Evolutionary conservation across 2,113 vertebrate species (phyloP).

Genomic region (Oncorhynchus keta): DNA sequence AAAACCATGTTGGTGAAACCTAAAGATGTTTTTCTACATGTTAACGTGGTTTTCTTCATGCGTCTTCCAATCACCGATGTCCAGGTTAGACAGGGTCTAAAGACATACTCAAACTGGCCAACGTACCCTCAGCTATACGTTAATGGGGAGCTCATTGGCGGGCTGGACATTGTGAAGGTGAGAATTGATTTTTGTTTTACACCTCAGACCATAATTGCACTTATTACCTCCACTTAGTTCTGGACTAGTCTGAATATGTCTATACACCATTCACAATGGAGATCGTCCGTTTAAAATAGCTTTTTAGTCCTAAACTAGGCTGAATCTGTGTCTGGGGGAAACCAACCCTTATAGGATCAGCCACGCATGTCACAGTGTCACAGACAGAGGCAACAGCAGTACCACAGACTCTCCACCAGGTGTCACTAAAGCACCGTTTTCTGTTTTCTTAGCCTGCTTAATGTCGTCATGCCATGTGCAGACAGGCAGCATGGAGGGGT

Average conservation of each 20-base stretch:
- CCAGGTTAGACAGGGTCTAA: conserved; percentile 87
- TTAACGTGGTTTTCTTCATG: background rate
- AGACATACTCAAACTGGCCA: conserved; percentile 92
- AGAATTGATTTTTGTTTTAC: conserved; percentile 6
- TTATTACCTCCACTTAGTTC: background rate
- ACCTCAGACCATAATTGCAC: background rate
- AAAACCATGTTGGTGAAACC: background rate
- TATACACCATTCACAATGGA: too few relatives aligned
- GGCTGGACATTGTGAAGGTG: conserved; percentile 94
- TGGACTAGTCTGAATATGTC: too few relatives aligned
- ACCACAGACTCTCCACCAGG: conserved; percentile 7
- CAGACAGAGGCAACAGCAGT: background rate
- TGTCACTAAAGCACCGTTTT: conserved; percentile 1
- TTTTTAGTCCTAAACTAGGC: too few relatives aligned
- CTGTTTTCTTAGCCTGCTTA: background rate
- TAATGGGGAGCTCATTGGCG: conserved; percentile 91
- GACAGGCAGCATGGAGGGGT: background rate
- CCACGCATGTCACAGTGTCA: background rate
- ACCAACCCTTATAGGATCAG: background rate
- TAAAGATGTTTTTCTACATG: background rate
- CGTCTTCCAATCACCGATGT: background rate
- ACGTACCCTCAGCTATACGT: conserved; percentile 95
- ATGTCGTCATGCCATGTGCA: background rate
- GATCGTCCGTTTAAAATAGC: too few relatives aligned
- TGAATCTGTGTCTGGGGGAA: too few relatives aligned